Percentiles rank a stretch among this genome's conserved stretches.
phyloP scores from a whole-genome alignment of 2,888 invertebrate genomes.

The Vanessa cardui region DNA sequence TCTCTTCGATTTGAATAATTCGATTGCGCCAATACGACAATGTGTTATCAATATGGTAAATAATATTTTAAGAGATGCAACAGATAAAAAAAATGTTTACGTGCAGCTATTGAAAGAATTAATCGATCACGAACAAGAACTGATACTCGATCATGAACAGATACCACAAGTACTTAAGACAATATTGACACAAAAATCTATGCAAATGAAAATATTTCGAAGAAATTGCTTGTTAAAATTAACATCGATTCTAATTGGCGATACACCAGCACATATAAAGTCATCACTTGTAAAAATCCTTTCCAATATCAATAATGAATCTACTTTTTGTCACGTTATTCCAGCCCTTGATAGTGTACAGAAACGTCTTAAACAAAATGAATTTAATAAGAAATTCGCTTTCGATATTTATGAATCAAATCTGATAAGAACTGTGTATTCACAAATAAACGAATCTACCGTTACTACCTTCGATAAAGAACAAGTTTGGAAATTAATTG shows the following conservation, averaged over 20 bases:
- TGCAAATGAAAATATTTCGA: slow-evolving; percentile 66
- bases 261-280: slow-evolving; percentile 72
- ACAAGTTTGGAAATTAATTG: slow-evolving; percentile 83
- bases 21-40: slow-evolving; percentile 79
- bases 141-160: slow-evolving; percentile 86
- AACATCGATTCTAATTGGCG: slow-evolving; percentile 60
- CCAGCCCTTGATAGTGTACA: slow-evolving; percentile 57
- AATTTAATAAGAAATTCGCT: slow-evolving; percentile 52
- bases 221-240: slow-evolving; percentile 67
- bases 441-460: slow-evolving; percentile 80
- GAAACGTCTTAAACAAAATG: slow-evolving; percentile 53
- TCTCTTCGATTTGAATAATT: slow-evolving; percentile 81
- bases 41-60: slow-evolving; percentile 80
- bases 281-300: slow-evolving; percentile 76
- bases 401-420: slow-evolving; percentile 79
- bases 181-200: slow-evolving; percentile 80
- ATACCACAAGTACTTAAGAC: slow-evolving; percentile 84
- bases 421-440: slow-evolving; percentile 79
- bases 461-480: slow-evolving; percentile 66
- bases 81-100: slow-evolving; percentile 65
- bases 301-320: slow-evolving; percentile 68
- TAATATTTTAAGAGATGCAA: slow-evolving; percentile 55
- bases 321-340: slow-evolving; percentile 67
- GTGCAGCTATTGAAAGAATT: slow-evolving; percentile 75
- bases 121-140: slow-evolving; percentile 79